Percentiles rank a stretch among this genome's conserved stretches.
Evolutionary conservation across 2,113 vertebrate species (phyloP).

Genomic region (Meles meles): DNA sequence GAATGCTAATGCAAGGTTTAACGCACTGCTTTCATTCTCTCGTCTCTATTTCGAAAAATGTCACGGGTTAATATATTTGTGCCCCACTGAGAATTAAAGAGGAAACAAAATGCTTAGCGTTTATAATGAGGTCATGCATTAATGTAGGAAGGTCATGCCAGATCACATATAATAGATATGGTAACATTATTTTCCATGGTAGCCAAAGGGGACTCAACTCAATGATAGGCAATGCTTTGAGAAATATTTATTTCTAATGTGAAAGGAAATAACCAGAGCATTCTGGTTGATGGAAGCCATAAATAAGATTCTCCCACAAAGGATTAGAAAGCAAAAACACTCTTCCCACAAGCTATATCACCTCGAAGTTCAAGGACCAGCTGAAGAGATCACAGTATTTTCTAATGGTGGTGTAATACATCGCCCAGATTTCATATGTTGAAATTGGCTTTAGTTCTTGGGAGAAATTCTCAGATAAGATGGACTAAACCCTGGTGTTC

Average conservation of each 20-base stretch:
- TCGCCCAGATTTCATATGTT: neutral
- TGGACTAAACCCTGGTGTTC: neutral
- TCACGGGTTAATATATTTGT: constrained; percentile 68
- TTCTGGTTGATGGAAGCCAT: neutral
- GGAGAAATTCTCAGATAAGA: constrained; percentile 32
- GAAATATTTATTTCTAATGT: constrained; percentile 58
- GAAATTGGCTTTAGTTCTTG: neutral
- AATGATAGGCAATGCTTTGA: neutral
- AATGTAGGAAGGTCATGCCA: constrained; percentile 40
- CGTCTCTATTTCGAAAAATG: constrained; percentile 63
- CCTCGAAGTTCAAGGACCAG: neutral
- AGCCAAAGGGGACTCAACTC: constrained; percentile 42
- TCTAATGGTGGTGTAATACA: neutral
- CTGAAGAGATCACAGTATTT: neutral
- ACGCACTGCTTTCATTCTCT: constrained; percentile 15
- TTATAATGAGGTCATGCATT: constrained; percentile 54
- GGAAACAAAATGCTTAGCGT: constrained; percentile 56
- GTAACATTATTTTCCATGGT: neutral
- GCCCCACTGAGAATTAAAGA: constrained; percentile 66
- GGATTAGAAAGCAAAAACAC: constrained; percentile 33
- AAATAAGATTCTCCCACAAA: constrained; percentile 47
- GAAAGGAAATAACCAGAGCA: constrained; percentile 21
- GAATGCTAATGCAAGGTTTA: neutral
- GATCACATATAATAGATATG: neutral
- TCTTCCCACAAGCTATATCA: neutral